A percentile compares a stretch with the other conserved stretches of the same genome.
These are phyloP conservation scores for Bombus soroeensis DNA, from an alignment of 1,140 invertebrate species.

Conservation along the genomic window DNA sequence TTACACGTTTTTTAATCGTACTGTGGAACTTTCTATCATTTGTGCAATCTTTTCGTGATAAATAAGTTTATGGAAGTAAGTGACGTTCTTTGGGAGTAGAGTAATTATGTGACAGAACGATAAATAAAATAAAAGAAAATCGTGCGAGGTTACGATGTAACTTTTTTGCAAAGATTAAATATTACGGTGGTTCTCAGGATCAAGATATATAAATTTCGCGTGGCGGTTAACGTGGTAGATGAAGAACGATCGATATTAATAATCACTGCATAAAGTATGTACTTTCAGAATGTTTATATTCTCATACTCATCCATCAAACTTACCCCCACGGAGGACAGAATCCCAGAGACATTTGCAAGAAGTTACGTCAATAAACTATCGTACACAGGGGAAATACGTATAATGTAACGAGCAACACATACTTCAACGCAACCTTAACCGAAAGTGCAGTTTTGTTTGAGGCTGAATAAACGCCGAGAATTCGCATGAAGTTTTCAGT, in stretches of 20 bases:
- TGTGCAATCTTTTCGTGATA: neutral
- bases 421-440: neutral
- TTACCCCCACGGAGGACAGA: neutral
- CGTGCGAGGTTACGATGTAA: no score
- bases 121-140: no score
- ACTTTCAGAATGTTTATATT: neutral
- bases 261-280: neutral
- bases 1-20: no score
- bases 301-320: neutral
- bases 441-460: neutral
- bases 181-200: no score
- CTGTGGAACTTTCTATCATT: neutral
- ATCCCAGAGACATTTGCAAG: neutral
- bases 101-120: no score
- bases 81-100: no score
- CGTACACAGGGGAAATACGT: neutral
- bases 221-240: no score
- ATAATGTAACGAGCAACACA: neutral
- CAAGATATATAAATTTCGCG: no score
- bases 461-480: neutral
- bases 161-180: no score
- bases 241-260: neutral
- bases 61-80: neutral
- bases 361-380: conserved; percentile 1
- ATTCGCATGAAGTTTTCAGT: neutral